phyloP scores from a whole-genome alignment of 2,888 invertebrate species.

The Agrilus biguttatus region DNA sequence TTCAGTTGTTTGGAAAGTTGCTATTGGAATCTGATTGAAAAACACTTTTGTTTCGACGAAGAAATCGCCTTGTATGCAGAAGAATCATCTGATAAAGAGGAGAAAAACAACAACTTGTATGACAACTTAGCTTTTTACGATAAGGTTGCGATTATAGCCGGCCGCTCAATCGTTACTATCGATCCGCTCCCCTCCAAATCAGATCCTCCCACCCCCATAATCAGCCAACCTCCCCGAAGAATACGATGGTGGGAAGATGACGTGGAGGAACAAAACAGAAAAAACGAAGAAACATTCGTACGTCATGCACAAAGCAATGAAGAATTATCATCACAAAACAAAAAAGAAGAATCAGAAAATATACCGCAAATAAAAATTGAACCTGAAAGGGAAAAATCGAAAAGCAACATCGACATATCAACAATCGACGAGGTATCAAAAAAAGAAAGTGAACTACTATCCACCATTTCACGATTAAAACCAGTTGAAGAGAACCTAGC shows the following conservation, averaged over 20 bases:
- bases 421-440: no score
- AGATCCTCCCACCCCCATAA: conserved; percentile 14
- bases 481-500: no score
- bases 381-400: no score
- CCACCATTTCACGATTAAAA: no score
- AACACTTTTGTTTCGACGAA: conserved; percentile 59
- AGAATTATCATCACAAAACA: not conserved
- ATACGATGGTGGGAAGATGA: conserved; percentile 17
- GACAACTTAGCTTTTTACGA: conserved; percentile 32
- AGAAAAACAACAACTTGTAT: conserved; percentile 23
- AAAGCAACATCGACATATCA: no score
- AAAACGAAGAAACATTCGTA: conserved; percentile 3
- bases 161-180: conserved; percentile 28
- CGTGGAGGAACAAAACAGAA: conserved; percentile 9
- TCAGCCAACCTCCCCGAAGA: conserved; percentile 13
- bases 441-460: no score
- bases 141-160: conserved; percentile 29
- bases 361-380: not conserved
- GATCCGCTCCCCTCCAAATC: conserved; percentile 22
- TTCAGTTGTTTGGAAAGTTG: conserved; percentile 54
- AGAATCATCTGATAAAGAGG: conserved; percentile 25
- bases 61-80: conserved; percentile 42
- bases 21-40: conserved; percentile 61
- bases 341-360: not conserved
- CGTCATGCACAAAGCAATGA: not conserved